These are phyloP conservation scores for Orientallactaga sibirica DNA, from an alignment of 2,797 vertebrate genomes.

Conservation along the genomic window DNA sequence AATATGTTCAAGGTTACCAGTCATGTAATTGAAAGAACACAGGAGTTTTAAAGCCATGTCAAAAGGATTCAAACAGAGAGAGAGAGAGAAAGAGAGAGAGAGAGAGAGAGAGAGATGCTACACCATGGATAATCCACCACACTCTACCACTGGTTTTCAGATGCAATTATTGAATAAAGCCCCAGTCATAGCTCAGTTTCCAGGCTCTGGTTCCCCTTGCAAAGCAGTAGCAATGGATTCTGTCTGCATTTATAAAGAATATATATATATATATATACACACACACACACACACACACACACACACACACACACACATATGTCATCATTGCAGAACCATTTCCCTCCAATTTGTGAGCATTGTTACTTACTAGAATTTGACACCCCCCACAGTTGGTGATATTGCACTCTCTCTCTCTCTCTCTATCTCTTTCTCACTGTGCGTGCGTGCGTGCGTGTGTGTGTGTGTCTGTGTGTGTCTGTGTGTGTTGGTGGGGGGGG, in stretches of 20 bases:
- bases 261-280: too few relatives aligned
- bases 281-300: too few relatives aligned
- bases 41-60: conserved; percentile 4
- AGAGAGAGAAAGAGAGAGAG: too few relatives aligned
- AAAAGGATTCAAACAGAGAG: background rate
- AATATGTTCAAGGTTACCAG: background rate
- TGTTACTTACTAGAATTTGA: background rate
- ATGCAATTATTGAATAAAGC: conserved; percentile 11
- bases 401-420: background rate
- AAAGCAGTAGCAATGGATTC: background rate
- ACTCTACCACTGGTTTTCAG: background rate
- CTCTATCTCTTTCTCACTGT: too few relatives aligned
- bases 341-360: background rate
- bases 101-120: too few relatives aligned
- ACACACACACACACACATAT: too few relatives aligned
- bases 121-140: background rate
- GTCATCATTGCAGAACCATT: background rate
- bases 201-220: background rate
- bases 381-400: background rate
- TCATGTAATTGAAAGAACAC: background rate
- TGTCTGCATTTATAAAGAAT: conserved; percentile 47
- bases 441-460: too few relatives aligned
- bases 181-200: background rate
- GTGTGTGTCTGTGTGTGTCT: too few relatives aligned
- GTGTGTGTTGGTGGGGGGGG: background rate